These are phyloP conservation scores for Adelosebastes latens DNA, from an alignment of 2,797 vertebrate species.

Conservation along the genomic window DNA sequence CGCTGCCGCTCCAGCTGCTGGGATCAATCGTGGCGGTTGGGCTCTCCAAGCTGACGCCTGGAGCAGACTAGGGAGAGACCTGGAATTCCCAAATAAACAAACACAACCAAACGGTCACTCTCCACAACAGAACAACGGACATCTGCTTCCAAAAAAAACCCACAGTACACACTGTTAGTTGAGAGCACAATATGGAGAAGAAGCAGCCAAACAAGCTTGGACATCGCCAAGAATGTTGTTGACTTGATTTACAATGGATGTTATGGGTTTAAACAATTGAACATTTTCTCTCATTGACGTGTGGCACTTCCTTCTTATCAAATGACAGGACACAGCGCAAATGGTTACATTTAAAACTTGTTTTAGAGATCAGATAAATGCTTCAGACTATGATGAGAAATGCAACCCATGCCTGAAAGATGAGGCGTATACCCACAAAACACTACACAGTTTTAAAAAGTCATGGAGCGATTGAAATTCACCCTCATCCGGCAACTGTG, in stretches of 20 bases:
- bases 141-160: slow-evolving; percentile 39
- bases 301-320: not conserved
- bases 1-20: slow-evolving; percentile 99
- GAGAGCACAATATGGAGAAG: slow-evolving; percentile 20
- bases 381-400: not conserved
- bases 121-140: slow-evolving; percentile 20
- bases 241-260: slow-evolving; percentile 42
- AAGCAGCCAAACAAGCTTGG: slow-evolving; percentile 41
- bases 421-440: not conserved
- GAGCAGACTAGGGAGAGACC: slow-evolving; percentile 93
- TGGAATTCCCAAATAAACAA: slow-evolving; percentile 78
- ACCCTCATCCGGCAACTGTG: not conserved
- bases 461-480: not conserved
- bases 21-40: slow-evolving; percentile 96
- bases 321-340: not conserved
- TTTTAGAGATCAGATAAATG: not conserved
- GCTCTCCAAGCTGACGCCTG: slow-evolving; percentile 95
- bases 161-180: slow-evolving; percentile 21
- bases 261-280: slow-evolving; percentile 23
- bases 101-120: slow-evolving; percentile 53
- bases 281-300: slow-evolving; percentile 5
- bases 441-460: not conserved
- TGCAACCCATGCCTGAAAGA: not conserved
- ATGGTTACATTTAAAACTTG: not conserved
- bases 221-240: slow-evolving; percentile 38